Evolutionary conservation across 2,113 vertebrate species (phyloP), one percentile per base, ranked within the genome.

Genomic region (Nerophis lumbriciformis): DNA sequence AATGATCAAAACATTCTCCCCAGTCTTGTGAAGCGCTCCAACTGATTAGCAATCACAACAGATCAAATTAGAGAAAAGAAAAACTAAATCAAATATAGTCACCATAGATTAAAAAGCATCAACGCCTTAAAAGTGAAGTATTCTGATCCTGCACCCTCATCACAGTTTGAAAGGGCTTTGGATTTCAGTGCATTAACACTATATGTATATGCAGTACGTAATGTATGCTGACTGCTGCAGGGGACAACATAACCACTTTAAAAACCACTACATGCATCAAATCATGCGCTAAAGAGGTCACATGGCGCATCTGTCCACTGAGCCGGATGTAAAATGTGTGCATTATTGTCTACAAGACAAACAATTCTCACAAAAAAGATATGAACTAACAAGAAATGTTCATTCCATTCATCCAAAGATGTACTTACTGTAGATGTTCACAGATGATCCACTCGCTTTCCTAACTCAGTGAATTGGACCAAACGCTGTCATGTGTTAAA

Each of bases 221-320:
- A 77, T 65, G 59, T 63, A 49, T 71, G 72, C 49, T 56, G 52
- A 65, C 19, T 59, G 72, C 79, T 55, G 37, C 55, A 65, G 72
- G 39, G 79, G 79, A 74, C 55, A 76, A 63, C 54, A 69, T 62
- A 82, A 70, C 77, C 66, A 72, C 77, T 75, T 70, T 63, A 70
- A 57, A 83, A 85, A 85, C 65, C 63, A 75, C 64, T 39, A 47
- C 68, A 85, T 76, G 72, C 61, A 79, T 83, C 80, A 84, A 87
- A 80, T 79, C 67, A 78, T 83, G 71, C 79, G 62, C 62, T 83
- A 83, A 87, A 76, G 78, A 83, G 77, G 80, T 85, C 81, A 85
- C 72, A 65, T 65, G 70, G 67, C 83, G 75, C 81, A 86, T 86
- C 81, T 84, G 78, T 82, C 75, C 63, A 59, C 61, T 76, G 69